Evolutionary conservation across 2,797 vertebrate genomes (phyloP).

Genomic region (Pogoniulus pusillus): DNA sequence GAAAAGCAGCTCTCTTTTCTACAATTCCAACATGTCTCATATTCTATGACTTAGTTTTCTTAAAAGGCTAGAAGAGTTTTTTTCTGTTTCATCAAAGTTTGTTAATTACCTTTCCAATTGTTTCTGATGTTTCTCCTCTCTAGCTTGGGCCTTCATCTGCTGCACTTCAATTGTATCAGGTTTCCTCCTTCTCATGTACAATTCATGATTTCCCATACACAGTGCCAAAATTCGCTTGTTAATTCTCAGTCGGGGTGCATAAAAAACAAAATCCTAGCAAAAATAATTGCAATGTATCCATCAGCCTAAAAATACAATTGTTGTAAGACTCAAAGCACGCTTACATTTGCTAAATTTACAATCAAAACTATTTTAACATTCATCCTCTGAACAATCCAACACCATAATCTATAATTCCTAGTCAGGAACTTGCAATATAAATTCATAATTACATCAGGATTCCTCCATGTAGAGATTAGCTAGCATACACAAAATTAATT

Average conservation of each 20-base stretch:
- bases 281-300: background rate
- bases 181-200: constrained; percentile 97
- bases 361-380: background rate
- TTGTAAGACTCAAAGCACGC: background rate
- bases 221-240: constrained; percentile 96
- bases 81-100: background rate
- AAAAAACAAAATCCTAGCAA: constrained; percentile 95
- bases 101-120: constrained; percentile 91
- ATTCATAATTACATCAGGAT: background rate
- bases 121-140: constrained; percentile 98
- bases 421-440: background rate
- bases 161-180: constrained; percentile 98
- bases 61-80: background rate
- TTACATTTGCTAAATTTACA: background rate
- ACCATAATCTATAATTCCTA: background rate
- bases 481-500: background rate
- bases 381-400: background rate
- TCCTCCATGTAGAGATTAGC: background rate
- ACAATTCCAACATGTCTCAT: background rate
- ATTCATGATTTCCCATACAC: constrained; percentile 98
- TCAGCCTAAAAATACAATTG: background rate
- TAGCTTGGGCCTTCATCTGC: constrained; percentile 98
- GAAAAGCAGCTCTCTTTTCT: background rate
- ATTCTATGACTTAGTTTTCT: background rate
- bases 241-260: constrained; percentile 94